Evolutionary conservation across 2,888 invertebrate species (phyloP).

Genomic region (Andrena bicolor): DNA sequence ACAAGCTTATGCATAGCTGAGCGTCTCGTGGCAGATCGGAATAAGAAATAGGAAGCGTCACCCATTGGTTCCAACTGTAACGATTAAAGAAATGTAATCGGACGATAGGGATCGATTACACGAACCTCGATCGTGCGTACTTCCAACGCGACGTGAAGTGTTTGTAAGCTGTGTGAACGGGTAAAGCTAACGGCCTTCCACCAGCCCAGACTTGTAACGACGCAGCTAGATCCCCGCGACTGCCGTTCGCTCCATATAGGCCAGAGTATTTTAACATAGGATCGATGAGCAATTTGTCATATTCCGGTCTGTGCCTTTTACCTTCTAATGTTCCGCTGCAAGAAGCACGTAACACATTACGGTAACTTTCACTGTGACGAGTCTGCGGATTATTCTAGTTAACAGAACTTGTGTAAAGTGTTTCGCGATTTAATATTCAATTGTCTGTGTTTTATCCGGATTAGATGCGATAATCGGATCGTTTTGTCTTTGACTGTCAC

Average conservation of each 20-base stretch:
- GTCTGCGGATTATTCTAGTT: constrained; percentile 1
- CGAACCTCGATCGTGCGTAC: constrained; percentile 86
- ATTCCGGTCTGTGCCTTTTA: constrained; percentile 93
- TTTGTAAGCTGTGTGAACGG: constrained; percentile 96
- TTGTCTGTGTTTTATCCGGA: constrained; percentile 22
- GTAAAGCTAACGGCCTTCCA: constrained; percentile 92
- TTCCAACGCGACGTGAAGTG: constrained; percentile 97
- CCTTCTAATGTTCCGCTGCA: constrained; percentile 97
- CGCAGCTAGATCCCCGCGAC: constrained; percentile 93
- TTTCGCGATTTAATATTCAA: constrained; percentile 32
- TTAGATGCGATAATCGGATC: constrained; percentile 57
- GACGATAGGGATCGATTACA: not conserved
- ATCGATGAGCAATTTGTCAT: constrained; percentile 94
- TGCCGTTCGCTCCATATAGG: constrained; percentile 92
- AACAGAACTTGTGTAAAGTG: constrained; percentile 19
- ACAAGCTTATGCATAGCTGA: constrained; percentile 94
- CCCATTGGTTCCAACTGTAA: constrained; percentile 98
- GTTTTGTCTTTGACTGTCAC: constrained; percentile 44
- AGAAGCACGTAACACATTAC: constrained; percentile 14
- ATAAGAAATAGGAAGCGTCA: constrained; percentile 95
- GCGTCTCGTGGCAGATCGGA: constrained; percentile 96
- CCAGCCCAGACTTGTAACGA: constrained; percentile 94
- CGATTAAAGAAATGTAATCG: not conserved
- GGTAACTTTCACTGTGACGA: constrained; percentile 1
- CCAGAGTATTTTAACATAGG: constrained; percentile 97